Percentiles rank a stretch among this genome's conserved stretches.
These are phyloP conservation scores for Hyles lineata DNA, from an alignment of 2,888 invertebrate species.

Conservation along the genomic window DNA sequence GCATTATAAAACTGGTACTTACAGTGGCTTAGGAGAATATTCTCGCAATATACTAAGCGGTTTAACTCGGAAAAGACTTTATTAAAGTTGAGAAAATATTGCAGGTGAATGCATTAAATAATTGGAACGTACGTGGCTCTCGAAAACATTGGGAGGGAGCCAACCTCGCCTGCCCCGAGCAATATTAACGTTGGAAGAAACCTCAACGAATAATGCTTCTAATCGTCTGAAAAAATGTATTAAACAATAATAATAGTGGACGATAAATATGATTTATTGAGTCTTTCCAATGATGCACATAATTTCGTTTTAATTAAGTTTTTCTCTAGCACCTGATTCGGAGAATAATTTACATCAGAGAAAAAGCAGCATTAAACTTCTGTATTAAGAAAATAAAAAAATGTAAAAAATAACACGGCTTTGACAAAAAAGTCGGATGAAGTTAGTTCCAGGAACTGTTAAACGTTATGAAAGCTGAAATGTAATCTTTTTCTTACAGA, in stretches of 20 bases:
- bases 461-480: no score
- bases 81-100: constrained; percentile 9
- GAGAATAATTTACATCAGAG: no score
- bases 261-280: no score
- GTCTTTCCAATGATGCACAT: no score
- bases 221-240: not conserved
- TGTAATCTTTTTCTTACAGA: not conserved
- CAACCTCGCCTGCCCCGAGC: constrained; percentile 1
- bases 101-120: constrained; percentile 8
- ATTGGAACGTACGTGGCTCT: constrained; percentile 6
- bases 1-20: not conserved
- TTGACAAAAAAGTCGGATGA: no score
- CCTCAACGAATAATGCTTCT: not conserved
- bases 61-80: not conserved
- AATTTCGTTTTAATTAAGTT: no score
- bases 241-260: not conserved
- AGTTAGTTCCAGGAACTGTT: no score
- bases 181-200: not conserved
- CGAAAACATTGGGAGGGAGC: constrained; percentile 9
- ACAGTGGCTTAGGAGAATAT: not conserved
- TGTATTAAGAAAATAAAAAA: no score
- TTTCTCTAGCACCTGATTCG: no score
- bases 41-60: not conserved
- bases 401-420: no score
- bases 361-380: no score